Evolutionary conservation across 2,888 invertebrate genomes (phyloP), one percentile per base, ranked within the genome.

Genomic region (Lasioglossum pauxillum): DNA sequence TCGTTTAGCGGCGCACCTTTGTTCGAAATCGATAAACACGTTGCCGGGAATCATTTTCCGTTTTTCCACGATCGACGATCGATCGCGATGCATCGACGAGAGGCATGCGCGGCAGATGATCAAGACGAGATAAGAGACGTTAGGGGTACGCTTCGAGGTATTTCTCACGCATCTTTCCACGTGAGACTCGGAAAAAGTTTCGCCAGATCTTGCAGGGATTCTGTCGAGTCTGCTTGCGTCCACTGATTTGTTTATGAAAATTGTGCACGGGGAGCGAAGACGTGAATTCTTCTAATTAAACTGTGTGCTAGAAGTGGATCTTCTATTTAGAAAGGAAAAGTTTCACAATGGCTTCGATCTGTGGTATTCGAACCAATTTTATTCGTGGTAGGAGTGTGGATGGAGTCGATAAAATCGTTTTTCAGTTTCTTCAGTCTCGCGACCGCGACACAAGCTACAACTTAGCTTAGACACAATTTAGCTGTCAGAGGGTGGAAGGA

Each of bases 11-110:
- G 90, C 88, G 53, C 86, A 83, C 89, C 88, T 88, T 89, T 86
- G 86, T 89, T 84, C 86, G 86, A 86, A 88, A 89, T 87, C 89
- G 89, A 90, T 89, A 82, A 88, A 89, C 89, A 73, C 88, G 84
- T 88, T 80, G 80, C 82, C 46, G 74, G 46, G 81, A 86, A 77
- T 86, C 83, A 87, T 86, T 83, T 83, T 83, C 87, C 83, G 77
- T 87, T 86, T 87, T 86, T 83, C 64, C 64, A 31, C 60, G 60
- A 31, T 60, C 60, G 60, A 31, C 16, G 78, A 85, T 80, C 35
- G 71, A 83, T 80, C 75, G 72, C 78, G 82, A 12, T 77, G 73
- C n/a, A 75, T 57, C 77, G 23, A 3, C 35, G 23, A 12, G 35
- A 49, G 19, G 60, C 73, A 75, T 60, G 74, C 72, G 83, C 53